Conservation (phyloP, 2,797 vertebrate genomes). For the Centroberyx gerrardi region DNA sequence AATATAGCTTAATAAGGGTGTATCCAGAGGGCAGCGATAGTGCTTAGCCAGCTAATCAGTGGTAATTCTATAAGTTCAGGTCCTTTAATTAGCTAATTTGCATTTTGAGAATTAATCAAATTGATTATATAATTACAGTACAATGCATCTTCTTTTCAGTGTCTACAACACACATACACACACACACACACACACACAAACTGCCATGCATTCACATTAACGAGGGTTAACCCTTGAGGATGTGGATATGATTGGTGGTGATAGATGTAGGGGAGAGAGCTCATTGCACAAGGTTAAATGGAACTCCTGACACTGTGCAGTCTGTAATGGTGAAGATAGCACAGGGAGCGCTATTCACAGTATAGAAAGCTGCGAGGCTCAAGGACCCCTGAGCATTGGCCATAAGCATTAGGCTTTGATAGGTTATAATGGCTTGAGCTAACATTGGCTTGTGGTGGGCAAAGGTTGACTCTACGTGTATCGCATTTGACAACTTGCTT, state of each 20-base stretch:
- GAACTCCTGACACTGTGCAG: slow-evolving; percentile 65
- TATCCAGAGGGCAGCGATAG: slow-evolving; percentile 70
- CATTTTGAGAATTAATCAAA: slow-evolving; percentile 87
- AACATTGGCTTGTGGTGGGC: slow-evolving; percentile 74
- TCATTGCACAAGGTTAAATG: slow-evolving; percentile 78
- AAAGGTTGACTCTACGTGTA: slow-evolving; percentile 73
- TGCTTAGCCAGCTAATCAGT: slow-evolving; percentile 85
- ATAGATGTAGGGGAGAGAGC: slow-evolving; percentile 66
- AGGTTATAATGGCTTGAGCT: slow-evolving; percentile 74
- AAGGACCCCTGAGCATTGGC: slow-evolving; percentile 61
- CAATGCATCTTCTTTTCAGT: slow-evolving; percentile 80
- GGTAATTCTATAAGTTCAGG: slow-evolving; percentile 86
- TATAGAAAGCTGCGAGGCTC: slow-evolving; percentile 39
- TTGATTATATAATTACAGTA: slow-evolving; percentile 85
- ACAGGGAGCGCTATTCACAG: slow-evolving; percentile 44
- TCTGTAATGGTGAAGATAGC: slow-evolving; percentile 74
- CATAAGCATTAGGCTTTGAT: slow-evolving; percentile 77
- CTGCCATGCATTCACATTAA: slow-evolving; percentile 17
- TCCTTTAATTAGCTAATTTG: slow-evolving; percentile 87
- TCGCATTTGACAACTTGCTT: slow-evolving; percentile 57
- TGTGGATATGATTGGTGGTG: slow-evolving; percentile 63
- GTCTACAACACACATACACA: slow-evolving; percentile 20
- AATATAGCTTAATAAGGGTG: slow-evolving; percentile 78
- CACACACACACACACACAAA: slow-evolving; percentile 2
- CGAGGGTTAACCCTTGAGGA: slow-evolving; percentile 64